phyloP scores from a whole-genome alignment of 2,888 invertebrate genomes.

The Apamea anceps region DNA sequence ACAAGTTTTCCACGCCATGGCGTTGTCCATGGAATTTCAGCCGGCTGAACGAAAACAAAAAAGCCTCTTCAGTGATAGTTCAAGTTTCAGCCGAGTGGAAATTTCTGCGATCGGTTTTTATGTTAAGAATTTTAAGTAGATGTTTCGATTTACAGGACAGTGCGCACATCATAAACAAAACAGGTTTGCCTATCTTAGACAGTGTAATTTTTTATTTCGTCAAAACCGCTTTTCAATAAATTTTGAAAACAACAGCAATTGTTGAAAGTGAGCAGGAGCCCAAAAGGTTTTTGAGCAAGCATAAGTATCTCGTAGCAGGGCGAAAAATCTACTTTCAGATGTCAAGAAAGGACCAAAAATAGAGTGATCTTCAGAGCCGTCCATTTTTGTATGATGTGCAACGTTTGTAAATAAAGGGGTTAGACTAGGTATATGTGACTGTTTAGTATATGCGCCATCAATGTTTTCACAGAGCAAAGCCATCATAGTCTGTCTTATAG shows the following conservation, averaged over 20 bases:
- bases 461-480: not conserved
- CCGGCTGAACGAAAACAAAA: constrained; percentile 53
- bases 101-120: constrained; percentile 22
- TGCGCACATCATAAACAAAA: not conserved
- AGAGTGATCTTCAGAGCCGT: too few species aligned
- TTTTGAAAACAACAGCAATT: not conserved
- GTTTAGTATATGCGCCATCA: not conserved
- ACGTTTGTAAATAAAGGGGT: not conserved
- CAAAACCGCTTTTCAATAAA: not conserved
- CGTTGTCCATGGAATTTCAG: constrained; percentile 53
- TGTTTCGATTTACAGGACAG: constrained; percentile 1
- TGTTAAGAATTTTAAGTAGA: constrained; percentile 24
- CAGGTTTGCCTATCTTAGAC: not conserved
- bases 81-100: constrained; percentile 35
- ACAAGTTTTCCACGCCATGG: constrained; percentile 54
- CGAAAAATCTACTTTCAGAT: too few species aligned
- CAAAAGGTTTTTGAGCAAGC: too few species aligned
- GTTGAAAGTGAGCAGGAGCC: not conserved
- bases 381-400: too few species aligned
- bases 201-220: not conserved
- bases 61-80: constrained; percentile 40
- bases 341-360: too few species aligned
- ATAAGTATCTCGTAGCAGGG: too few species aligned
- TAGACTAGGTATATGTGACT: not conserved
- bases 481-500: not conserved